Evolutionary conservation across 2,797 vertebrate genomes (phyloP), one percentile per base, ranked within the genome.

Genomic region (Xenentodon cancila): DNA sequence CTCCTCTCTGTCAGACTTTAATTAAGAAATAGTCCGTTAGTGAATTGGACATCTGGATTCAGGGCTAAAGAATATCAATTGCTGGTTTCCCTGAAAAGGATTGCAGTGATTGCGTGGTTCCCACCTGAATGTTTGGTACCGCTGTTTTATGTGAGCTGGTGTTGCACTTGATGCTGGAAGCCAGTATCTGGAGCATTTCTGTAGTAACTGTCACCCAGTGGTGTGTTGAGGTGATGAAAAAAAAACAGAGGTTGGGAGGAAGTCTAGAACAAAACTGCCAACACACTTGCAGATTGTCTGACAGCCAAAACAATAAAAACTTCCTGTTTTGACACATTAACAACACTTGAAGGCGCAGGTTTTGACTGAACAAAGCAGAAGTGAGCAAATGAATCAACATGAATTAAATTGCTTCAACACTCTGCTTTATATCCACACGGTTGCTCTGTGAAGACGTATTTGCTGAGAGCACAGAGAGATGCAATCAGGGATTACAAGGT

Each of bases 211-310:
- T 34, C 9, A 34, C 9, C 32, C 9, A 25, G 25, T 34, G 9
- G 9, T 37, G 9, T 37, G 34, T 9, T 37, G 34, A 46, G 44
- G 4, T 7, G 44, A 12, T 4, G 45, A 9, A 47, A 61, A 66
- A 9, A 47, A 61, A 66, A 73, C 56, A 54, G 55, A 71, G 65
- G 61, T 43, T 57, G 64, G 63, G 56, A 61, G 62, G 69, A 73
- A 73, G 71, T 75, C 17, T 11, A 11, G 16, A 19, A 21, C 4
- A 64, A 48, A 56, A 50, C 46, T 46, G 32, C 9, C 25, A 20
- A 43, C 4, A 32, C 11, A 32, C 30, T n/a, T 52, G 34, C 34
- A 37, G 34, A 37, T 37, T 37, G 12, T 13, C 34, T 37, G 30
- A 30, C 30, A 7, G 27, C 20, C 49, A 51, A n/a, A 51, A 5